Conservation (phyloP, 1,140 invertebrate genomes). For the silkworm (Bombyx mori) region ASM3026992v2 NC_085114.1:2423501-2424000, state of each 20-base stretch:
- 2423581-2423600: conserved; percentile 24
- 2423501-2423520: conserved; percentile 72
- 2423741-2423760: conserved; percentile 58
- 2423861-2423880: conserved; percentile 60
- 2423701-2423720: conserved; percentile 70
- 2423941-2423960: conserved; percentile 42
- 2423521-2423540: conserved; percentile 69
- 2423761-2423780: conserved; percentile 33
- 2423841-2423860: conserved; percentile 68
- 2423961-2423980: conserved; percentile 8
- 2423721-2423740: conserved; percentile 62
- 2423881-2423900: conserved; percentile 64
- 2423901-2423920: conserved; percentile 53
- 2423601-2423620: conserved; percentile 66
- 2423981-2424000: too few relatives aligned
- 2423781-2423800: conserved; percentile 23
- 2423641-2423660: conserved; percentile 57
- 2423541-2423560: conserved; percentile 31
- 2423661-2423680: conserved; percentile 37
- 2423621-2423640: conserved; percentile 69
- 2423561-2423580: not conserved
- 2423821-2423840: conserved; percentile 58
- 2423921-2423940: conserved; percentile 58
- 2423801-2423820: conserved; percentile 37
- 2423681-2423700: conserved; percentile 41